phyloP scores from a whole-genome alignment of 2,113 vertebrate genomes.

The Chrysemys picta region DNA sequence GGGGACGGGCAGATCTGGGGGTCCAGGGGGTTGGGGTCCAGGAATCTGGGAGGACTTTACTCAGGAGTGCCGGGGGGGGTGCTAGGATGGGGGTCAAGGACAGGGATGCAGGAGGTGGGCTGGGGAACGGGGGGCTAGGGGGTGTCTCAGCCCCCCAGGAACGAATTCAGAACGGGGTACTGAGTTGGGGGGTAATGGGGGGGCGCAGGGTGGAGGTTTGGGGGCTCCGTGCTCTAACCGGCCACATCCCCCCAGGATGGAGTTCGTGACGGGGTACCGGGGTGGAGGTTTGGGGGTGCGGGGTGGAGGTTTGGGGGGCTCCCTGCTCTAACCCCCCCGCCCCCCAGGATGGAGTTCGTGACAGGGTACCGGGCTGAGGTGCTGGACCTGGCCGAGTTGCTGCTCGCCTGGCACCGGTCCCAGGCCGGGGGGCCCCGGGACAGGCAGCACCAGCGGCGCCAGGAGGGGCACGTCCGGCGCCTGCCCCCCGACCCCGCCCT shows the following conservation, averaged over 20 bases:
- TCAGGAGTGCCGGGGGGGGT: background rate
- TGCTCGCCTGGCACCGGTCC: slow-evolving; percentile 71
- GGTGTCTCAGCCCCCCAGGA: background rate
- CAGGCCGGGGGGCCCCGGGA: slow-evolving; percentile 18
- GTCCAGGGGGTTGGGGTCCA: background rate
- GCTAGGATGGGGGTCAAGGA: too few relatives aligned
- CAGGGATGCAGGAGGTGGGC: too few relatives aligned
- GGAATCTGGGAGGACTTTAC: background rate
- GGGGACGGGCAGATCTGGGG: background rate
- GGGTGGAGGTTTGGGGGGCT: background rate
- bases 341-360: slow-evolving; percentile 73
- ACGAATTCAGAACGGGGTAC: background rate
- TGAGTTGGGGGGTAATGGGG: background rate
- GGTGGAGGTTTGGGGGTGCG: too few relatives aligned
- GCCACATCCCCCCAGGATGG: slow-evolving; percentile 55
- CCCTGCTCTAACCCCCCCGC: background rate
- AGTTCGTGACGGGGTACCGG: slow-evolving; percentile 73
- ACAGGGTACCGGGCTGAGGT: slow-evolving; percentile 75
- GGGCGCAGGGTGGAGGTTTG: background rate
- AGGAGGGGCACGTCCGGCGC: slow-evolving; percentile 59
- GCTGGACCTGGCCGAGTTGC: slow-evolving; percentile 70
- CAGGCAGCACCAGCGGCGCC: slow-evolving; percentile 31
- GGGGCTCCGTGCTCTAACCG: background rate
- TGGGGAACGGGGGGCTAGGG: too few relatives aligned
- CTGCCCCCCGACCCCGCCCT: slow-evolving; percentile 64